These are phyloP conservation scores for Amphiura filiformis DNA, from an alignment of 35 echinoderm and acorn worm genomes.

Conservation along the genomic window DNA sequence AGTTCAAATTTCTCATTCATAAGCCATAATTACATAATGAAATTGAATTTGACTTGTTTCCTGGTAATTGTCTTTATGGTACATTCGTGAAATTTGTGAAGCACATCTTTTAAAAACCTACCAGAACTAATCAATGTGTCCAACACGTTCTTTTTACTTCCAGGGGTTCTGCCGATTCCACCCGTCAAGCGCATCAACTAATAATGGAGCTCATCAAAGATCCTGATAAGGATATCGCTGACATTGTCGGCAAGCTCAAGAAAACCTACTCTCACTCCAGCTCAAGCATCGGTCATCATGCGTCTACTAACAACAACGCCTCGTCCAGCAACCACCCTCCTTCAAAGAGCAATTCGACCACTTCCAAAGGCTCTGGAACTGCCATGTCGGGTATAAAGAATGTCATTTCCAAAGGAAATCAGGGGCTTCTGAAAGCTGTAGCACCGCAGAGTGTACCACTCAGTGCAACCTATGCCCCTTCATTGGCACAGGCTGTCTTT, in stretches of 20 bases:
- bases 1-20: too few relatives aligned
- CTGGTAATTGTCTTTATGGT: too few relatives aligned
- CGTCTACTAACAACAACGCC: constrained; percentile 32
- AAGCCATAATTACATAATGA: too few relatives aligned
- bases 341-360: constrained; percentile 14
- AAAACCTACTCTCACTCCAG: constrained; percentile 41
- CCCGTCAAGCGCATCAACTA: constrained; percentile 88
- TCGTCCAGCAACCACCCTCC: constrained; percentile 39
- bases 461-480: neutral
- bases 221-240: constrained; percentile 89
- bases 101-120: too few relatives aligned
- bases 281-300: neutral
- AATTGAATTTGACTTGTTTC: too few relatives aligned
- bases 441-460: constrained; percentile 7
- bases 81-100: too few relatives aligned
- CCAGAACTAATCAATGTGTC: too few relatives aligned
- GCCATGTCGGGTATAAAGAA: neutral
- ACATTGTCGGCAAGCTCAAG: constrained; percentile 82
- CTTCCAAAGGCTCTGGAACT: neutral
- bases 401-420: neutral
- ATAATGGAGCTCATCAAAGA: constrained; percentile 98
- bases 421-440: neutral
- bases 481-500: constrained; percentile 20
- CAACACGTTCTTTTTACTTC: neutral
- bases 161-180: constrained; percentile 99